Evolutionary conservation across 1,140 invertebrate species (phyloP), one percentile per base, ranked within the genome.

Genomic region (Chrysoperla carnea): DNA sequence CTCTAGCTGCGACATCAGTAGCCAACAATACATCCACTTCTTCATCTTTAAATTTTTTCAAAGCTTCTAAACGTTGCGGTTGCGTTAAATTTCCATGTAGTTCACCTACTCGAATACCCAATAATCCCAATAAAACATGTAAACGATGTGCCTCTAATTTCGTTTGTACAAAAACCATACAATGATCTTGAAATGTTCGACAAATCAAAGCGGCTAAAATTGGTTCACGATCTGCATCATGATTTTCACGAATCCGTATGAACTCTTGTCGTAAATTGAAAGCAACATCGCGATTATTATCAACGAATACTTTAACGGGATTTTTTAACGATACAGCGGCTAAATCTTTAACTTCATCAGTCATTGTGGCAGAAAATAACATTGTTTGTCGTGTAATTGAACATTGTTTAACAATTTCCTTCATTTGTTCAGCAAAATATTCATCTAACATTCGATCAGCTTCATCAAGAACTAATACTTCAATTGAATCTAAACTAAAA

Each of bases 331-430:
- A 95, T 1, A 98, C 81, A 2, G 86, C 72, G 0, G 88, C 90
- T 36, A 99, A 67, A 65, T 95, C 89, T 63, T 90, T 81, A 0
- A 98, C 92, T 63, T 89, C 76, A 39, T 97, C 92, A 4, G 90
- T 96, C 92, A 99, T 97, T 2, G 95, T 99, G 9, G 95, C 95
- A 2, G 94, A 98, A 64, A 98, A 98, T 13, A 99, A 63, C 70
- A 99, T 85, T 0, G 92, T 97, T 63, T 98, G 93, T n/a, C 92
- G 69, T n/a, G 79, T 91, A 35, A 76, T 70, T 3, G 87, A 74
- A 63, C 94, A 98, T 48, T 92, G 81, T 29, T 78, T 77, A 29
- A 92, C 78, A 51, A 98, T 88, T 64, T 96, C 90, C 55, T 94
- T 95, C 86, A 98, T 92, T 63, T 99, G 94, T 50, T 96, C 89